Base-by-base conservation (phyloP, 2,888 invertebrate genomes). In the Prosopocoilus inquinatus region DNA sequence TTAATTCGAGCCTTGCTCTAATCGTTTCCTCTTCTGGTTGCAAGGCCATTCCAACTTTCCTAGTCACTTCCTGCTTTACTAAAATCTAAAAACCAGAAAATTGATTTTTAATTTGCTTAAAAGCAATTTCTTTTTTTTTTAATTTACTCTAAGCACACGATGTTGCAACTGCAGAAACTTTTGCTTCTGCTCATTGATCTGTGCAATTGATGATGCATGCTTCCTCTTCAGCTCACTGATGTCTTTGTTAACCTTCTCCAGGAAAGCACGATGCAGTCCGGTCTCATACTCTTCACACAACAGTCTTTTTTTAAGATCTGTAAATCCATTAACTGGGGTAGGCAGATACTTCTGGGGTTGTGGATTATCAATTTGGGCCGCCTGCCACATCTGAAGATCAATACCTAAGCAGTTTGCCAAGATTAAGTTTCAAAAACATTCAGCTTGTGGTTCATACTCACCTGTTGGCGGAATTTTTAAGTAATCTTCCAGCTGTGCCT, bases 361-460 rank as follows among this genome's bases (percentile, higher is more conserved):
- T 0, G 98, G 99, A 80, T 99, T 99, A 71, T 97, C 96, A 28
- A 89, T 80, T 70, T 95, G 94, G 0, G 97, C 97, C 75, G 98
- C 96, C 69, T 91, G 89, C 99, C 99, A 99, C 67, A 97, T 81
- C 58, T 94, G 82, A 46, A 89, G 87, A 75, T 96, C 95, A 70
- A 97, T 90, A n/a, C 95, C 91, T 86, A 75, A 54, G 47, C 1
- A 15, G 5, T 12, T 8, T 45, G 13, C n/a, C 20, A 28, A 7
- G 41, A 71, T 66, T 59, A 61, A 64, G 66, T 64, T 57, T 43
- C 3, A 20, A 39, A 35, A 47, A 12, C 13, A 33, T 12, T 48
- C 8, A n/a, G 1, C 5, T 16, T 16, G 16, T 13, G 8, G 2
- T 39, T 45, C 7, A 11, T 38, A 34, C 53, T 60, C 67, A 83